A percentile compares a stretch with the other conserved stretches of the same genome.
Conservation (phyloP, 2,113 vertebrate species). For the Empidonax alnorum region DNA sequence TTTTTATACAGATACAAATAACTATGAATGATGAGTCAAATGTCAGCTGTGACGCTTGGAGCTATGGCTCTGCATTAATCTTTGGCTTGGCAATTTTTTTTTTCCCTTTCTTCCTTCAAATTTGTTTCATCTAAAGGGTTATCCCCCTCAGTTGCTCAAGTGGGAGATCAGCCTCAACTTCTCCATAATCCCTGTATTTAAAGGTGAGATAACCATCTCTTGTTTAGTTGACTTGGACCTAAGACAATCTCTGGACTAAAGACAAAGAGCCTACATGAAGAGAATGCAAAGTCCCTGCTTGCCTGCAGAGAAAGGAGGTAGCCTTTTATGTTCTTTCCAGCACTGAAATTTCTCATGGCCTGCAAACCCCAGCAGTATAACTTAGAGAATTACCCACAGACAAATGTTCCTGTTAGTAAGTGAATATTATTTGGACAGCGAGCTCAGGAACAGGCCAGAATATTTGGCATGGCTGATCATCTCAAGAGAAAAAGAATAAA, state of each 20-base stretch:
- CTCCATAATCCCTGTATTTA: slow-evolving; percentile 66
- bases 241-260: slow-evolving; percentile 67
- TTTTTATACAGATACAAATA: background rate
- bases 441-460: background rate
- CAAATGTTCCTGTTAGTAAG: slow-evolving; percentile 56
- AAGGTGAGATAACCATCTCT: slow-evolving; percentile 77
- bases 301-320: slow-evolving; percentile 45
- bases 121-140: slow-evolving; percentile 6
- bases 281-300: slow-evolving; percentile 25
- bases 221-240: slow-evolving; percentile 70
- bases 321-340: slow-evolving; percentile 60
- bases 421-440: slow-evolving; percentile 41
- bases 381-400: slow-evolving; percentile 53
- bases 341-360: slow-evolving; percentile 73
- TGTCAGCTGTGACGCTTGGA: background rate
- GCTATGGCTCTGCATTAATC: background rate
- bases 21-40: background rate
- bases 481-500: slow-evolving; percentile 22
- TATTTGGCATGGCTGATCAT: slow-evolving; percentile 33
- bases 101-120: background rate
- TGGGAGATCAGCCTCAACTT: background rate
- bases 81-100: background rate
- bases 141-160: background rate
- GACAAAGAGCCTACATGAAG: slow-evolving; percentile 59
- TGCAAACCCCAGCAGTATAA: slow-evolving; percentile 53